Evolutionary conservation across 1,140 invertebrate genomes (phyloP), one percentile per base, ranked within the genome.

Genomic region (Patella vulgata): DNA sequence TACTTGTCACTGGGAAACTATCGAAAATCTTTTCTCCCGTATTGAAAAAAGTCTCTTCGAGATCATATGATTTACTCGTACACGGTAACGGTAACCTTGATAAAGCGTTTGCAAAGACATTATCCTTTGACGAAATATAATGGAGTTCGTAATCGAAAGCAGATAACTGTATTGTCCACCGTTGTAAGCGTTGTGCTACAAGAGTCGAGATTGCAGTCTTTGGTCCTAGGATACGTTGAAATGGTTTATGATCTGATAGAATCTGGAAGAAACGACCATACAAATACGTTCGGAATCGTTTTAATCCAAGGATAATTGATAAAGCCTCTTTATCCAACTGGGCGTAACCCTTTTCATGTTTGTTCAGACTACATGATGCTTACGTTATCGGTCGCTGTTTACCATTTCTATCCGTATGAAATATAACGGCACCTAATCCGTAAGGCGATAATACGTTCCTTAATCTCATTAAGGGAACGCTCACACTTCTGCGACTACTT

Each of bases 171-270:
- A 83, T 31, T 12, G 81, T 78, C 74, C 79, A 85, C 14, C 83
- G 59, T 57, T 86, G 64, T n/a, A n/a, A n/a, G n/a, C n/a, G n/a
- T n/a, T n/a, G 63, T 11, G 80, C 75, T 39, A 74, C 59, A 36
- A 78, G 64, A 5, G 61, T 60, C 27, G 81, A 71, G 17, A 80
- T 71, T 9, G 51, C 61, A 51, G 42, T 66, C 33, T 58, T 55
- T 54, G 80, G 71, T n/a, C 71, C 74, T 21, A 85, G 82, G 21
- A 87, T 86, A 19, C 83, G 86, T 36, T 89, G 85, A 28, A 87
- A n/a, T n/a, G n/a, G n/a, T n/a, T n/a, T n/a, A n/a, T n/a, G n/a
- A n/a, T n/a, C n/a, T n/a, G n/a, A n/a, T n/a, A n/a, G n/a, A n/a
- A n/a, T n/a, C n/a, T n/a, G n/a, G n/a, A n/a, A n/a, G n/a, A n/a